Evolutionary conservation across 2,888 invertebrate genomes (phyloP).

Genomic region (Silvanus unidentatus): DNA sequence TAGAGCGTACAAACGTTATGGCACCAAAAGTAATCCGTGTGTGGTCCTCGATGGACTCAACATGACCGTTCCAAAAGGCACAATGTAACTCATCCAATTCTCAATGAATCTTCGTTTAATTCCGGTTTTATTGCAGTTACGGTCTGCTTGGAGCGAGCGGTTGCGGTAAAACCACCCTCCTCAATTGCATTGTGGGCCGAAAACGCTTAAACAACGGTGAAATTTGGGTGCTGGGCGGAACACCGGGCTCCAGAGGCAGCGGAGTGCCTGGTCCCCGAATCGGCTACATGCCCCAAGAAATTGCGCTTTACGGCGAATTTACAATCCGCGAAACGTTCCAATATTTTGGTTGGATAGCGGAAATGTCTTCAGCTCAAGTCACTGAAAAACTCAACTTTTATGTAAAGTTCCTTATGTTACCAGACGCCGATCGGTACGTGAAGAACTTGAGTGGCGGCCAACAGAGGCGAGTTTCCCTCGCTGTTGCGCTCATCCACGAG

Average conservation of each 20-base stretch:
- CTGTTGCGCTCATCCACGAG: constrained; percentile 81
- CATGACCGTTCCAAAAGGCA: constrained; percentile 79
- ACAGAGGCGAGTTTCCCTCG: constrained; percentile 81
- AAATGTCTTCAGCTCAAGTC: constrained; percentile 37
- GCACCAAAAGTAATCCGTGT: constrained; percentile 69
- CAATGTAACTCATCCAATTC: constrained; percentile 27
- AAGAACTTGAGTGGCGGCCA: constrained; percentile 68
- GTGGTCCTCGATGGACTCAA: constrained; percentile 81
- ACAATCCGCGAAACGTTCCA: constrained; percentile 42
- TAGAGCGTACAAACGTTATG: constrained; percentile 78
- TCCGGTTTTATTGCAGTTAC: constrained; percentile 54
- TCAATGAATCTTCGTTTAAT: too few species aligned
- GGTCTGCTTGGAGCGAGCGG: constrained; percentile 86
- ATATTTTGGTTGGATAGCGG: constrained; percentile 44
- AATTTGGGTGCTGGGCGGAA: constrained; percentile 78
- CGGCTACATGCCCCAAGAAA: constrained; percentile 53
- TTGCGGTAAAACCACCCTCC: constrained; percentile 83
- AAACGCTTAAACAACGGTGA: constrained; percentile 73
- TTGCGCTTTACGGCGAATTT: constrained; percentile 44
- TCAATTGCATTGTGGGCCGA: constrained; percentile 81
- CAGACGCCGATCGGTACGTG: constrained; percentile 71
- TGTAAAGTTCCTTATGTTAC: constrained; percentile 40
- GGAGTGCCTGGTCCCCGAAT: constrained; percentile 86
- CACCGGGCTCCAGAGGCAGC: constrained; percentile 74
- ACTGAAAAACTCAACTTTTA: constrained; percentile 37